Evolutionary conservation across 1,140 invertebrate genomes (phyloP).

Genomic region (Eufriesea mexicana): DNA sequence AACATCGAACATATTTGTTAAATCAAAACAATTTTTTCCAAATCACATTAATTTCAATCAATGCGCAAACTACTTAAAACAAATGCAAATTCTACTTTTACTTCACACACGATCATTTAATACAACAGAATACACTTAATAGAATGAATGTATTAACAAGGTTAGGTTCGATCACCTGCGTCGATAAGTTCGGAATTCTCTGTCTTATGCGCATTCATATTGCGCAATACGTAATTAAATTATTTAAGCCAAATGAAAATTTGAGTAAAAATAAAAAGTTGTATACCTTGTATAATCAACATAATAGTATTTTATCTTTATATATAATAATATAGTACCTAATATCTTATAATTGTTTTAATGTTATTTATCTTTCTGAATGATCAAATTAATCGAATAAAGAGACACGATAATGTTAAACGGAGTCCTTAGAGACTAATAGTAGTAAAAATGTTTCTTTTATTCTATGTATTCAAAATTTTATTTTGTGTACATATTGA

Average conservation of each 20-base stretch:
- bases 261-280: not conserved
- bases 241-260: not conserved
- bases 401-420: too few relatives aligned
- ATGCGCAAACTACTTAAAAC: not conserved
- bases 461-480: too few relatives aligned
- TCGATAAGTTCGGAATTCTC: slow-evolving; percentile 4
- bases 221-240: not conserved
- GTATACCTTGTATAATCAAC: too few relatives aligned
- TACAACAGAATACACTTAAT: not conserved
- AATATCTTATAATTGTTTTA: not conserved
- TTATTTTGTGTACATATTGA: too few relatives aligned
- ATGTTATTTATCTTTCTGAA: not conserved
- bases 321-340: not conserved
- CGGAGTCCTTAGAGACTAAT: too few relatives aligned
- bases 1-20: not conserved
- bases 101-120: too few relatives aligned
- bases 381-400: too few relatives aligned
- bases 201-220: not conserved
- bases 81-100: not conserved
- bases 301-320: not conserved
- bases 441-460: too few relatives aligned
- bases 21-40: not conserved
- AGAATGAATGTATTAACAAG: not conserved
- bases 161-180: not conserved
- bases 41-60: not conserved